Percentiles rank a stretch among this genome's conserved stretches.
Evolutionary conservation across 2,113 vertebrate species (phyloP).

Genomic region (Mus musculus): DNA sequence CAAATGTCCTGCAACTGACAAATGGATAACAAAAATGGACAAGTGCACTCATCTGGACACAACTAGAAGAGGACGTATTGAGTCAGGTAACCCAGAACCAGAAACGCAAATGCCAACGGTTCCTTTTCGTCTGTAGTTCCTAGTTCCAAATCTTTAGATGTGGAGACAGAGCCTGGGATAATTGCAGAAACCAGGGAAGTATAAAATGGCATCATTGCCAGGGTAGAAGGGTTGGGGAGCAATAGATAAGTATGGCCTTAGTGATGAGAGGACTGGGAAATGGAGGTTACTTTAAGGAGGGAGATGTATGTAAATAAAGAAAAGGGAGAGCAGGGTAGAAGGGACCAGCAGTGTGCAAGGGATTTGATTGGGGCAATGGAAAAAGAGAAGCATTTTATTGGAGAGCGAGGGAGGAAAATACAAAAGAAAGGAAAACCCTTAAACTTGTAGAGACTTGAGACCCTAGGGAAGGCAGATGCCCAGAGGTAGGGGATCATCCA

Average conservation of each 20-base stretch:
- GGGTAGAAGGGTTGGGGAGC: neutral
- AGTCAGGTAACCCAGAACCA: neutral
- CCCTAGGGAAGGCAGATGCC: too few relatives aligned
- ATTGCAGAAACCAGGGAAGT: neutral
- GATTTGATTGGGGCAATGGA: neutral
- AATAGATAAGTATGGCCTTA: neutral
- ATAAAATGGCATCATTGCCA: too few relatives aligned
- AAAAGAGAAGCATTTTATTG: neutral
- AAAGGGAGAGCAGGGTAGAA: neutral
- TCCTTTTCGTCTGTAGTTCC: neutral
- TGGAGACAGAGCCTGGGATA: neutral
- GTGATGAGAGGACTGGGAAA: neutral
- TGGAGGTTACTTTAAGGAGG: neutral
- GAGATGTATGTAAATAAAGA: neutral
- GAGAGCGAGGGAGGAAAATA: neutral
- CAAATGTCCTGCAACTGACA: neutral
- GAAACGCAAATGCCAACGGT: neutral
- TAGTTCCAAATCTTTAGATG: too few relatives aligned
- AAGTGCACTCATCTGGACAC: neutral
- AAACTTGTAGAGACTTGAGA: too few relatives aligned
- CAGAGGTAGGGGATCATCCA: too few relatives aligned
- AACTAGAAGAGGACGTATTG: neutral
- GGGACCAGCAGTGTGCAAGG: neutral
- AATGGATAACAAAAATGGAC: too few relatives aligned
- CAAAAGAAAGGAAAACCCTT: neutral